Base-by-base conservation (phyloP, 2,113 vertebrate species). In the Arizona elegans region DNA sequence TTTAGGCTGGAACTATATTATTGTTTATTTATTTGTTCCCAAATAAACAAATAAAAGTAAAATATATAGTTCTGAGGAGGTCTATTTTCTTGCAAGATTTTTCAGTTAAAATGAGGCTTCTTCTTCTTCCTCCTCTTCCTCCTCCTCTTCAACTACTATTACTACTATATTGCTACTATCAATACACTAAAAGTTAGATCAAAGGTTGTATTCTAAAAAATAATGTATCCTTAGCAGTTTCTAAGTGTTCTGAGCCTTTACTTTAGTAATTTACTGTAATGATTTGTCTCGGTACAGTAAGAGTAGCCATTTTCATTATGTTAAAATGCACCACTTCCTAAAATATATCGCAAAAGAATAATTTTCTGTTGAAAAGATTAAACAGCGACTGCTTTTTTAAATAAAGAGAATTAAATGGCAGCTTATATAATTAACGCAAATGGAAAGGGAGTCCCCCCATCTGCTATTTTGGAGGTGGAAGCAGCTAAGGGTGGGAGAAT, bases 391-490 rank as follows among this genome's bases (percentile, higher is more conserved):
- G 50, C 12, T 87, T 87, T 87, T 87, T 87, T 87, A 6, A 93
- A 1, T 43, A 90, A 86, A 59, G 24, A 87, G 90, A 86, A 96
- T 95, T 93, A 81, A 17, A 86, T 0, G 91, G 91, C 93, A 94
- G 92, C 91, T 97, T 96, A 93, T 95, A 91, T 81, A 97, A 94
- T 96, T 97, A 95, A 93, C 19, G 93, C 93, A 89, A 94, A 75
- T 50, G 13, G 75, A 95, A 93, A 21, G 70, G 87, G 94, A 95
- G 65, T 92, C 54, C 95, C 95, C 92, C 91, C 92, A 88, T 96
- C 94, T 59, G 3, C 19, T 86, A n/a, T 0, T 89, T 95, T 93
- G 93, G 87, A 92, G 87, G 91, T 38, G 70, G 0, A 0, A 81
- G 33, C 75, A 81, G 19, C 17, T 81, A 81, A 81, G 75, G 75